Base-by-base conservation (phyloP, 2,797 vertebrate species). In the Rhinatrema bivittatum region DNA sequence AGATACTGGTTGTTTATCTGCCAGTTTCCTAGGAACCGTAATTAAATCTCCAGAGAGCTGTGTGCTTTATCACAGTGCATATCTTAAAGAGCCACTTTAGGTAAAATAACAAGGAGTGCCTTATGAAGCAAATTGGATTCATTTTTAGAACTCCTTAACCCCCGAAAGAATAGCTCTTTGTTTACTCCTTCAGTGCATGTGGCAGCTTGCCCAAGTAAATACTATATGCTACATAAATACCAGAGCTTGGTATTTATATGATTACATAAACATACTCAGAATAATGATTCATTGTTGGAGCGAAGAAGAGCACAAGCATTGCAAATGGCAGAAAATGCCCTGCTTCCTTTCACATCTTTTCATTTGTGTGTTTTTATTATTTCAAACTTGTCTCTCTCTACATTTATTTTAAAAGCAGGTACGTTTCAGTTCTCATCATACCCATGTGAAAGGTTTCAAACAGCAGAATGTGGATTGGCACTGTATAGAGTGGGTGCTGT, bases 151-250 rank as follows among this genome's bases (percentile, higher is more conserved):
- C 32, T 44, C 76, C 73, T 66, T 74, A 76, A 68, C 29, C 23
- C n/a, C 17, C 8, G 37, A 27, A 83, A 88, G 74, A 85, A 85
- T 75, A 65, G 73, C 24, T 67, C 75, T 85, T 86, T 87, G 79
- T 87, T 86, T 83, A 73, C 70, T 58, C 56, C 65, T 69, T 47
- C 47, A 62, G 60, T 60, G 38, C 76, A 68, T 65, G 76, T 82
- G 82, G 83, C 84, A 68, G 57, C 79, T 63, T 76, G 84, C 83
- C 81, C 77, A 72, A 49, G 47, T 66, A 76, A 83, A 82, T 75
- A 77, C 65, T 71, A 61, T 71, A 61, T 49, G 62, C 71, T 70
- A 62, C 72, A 73, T 69, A 79, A 78, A 78, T 77, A 78, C 68
- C 76, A 74, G 63, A 73, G 73, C 70, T 66, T 65, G 67, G 67